A percentile compares a stretch with the other conserved stretches of the same genome.
Evolutionary conservation across 2,113 vertebrate species (phyloP).

Genomic region (Acrocephalus kingi): DNA sequence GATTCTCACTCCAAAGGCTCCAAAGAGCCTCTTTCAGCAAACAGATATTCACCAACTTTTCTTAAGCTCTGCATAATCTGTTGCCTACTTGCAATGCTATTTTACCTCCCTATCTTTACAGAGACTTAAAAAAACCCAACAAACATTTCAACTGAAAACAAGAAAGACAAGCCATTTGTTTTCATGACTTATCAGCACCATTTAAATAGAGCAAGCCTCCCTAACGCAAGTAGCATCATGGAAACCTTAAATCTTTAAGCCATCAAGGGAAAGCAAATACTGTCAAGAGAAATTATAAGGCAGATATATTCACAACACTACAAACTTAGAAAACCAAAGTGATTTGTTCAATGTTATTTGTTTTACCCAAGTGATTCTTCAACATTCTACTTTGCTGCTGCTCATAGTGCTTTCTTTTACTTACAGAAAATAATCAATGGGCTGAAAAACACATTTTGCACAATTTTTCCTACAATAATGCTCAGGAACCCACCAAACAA

Average conservation of each 20-base stretch:
- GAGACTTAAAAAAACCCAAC: not conserved
- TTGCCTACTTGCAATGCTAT: not conserved
- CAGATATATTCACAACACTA: not conserved
- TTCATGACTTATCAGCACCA: not conserved
- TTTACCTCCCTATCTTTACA: not conserved
- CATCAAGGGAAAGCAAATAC: not conserved
- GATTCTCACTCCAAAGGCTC: not conserved
- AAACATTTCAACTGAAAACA: not conserved
- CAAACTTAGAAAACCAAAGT: not conserved
- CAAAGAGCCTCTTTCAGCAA: not conserved
- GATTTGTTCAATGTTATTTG: not conserved
- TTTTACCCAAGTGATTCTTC: not conserved
- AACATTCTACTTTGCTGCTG: not conserved
- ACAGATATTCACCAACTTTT: not conserved
- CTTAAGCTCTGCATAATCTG: not conserved
- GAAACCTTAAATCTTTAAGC: not conserved
- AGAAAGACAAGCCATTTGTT: not conserved
- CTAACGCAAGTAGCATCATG: not conserved
- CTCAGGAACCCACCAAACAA: not conserved
- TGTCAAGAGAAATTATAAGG: not conserved
- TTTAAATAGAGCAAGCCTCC: not conserved
- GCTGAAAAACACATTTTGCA: not conserved
- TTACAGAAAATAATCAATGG: not conserved
- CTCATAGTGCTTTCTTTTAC: not conserved
- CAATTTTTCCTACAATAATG: not conserved